Percentiles rank a stretch among this genome's conserved stretches.
Evolutionary conservation across 2,888 invertebrate genomes (phyloP).

Genomic region (Malacosoma neustria): DNA sequence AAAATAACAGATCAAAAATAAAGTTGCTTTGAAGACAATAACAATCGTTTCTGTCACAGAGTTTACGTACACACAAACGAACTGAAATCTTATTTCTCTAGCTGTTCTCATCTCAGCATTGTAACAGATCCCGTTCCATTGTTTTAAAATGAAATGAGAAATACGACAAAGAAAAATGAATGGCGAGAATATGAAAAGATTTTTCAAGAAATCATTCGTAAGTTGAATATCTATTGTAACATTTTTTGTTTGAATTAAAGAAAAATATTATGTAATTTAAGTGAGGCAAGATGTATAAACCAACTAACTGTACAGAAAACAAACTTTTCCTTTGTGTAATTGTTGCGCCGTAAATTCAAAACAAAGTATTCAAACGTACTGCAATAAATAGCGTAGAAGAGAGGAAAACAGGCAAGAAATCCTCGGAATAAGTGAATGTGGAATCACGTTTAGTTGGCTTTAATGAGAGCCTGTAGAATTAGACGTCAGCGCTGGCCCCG

Average conservation of each 20-base stretch:
- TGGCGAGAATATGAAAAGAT: background rate
- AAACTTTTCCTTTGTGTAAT: no score
- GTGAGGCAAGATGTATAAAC: no score
- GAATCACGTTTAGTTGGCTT: slow-evolving; percentile 47
- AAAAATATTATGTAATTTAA: no score
- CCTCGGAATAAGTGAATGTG: slow-evolving; percentile 57
- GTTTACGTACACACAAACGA: background rate
- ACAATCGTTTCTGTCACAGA: no score
- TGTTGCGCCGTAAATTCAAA: background rate
- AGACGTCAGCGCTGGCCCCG: slow-evolving; percentile 56
- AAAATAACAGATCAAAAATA: no score
- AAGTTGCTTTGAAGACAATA: no score
- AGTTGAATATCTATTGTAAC: background rate
- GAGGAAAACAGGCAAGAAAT: slow-evolving; percentile 21
- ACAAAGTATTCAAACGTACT: background rate
- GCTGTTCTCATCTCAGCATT: background rate
- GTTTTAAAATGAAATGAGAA: background rate
- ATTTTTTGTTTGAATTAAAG: no score
- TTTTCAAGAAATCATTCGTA: background rate
- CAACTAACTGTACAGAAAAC: no score
- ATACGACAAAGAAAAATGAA: background rate
- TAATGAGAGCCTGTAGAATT: slow-evolving; percentile 64
- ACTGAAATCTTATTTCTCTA: background rate
- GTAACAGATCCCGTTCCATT: background rate
- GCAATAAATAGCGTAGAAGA: background rate